Evolutionary conservation across 1,140 invertebrate species (phyloP).

Genomic region (Heliconius hermathena): DNA sequence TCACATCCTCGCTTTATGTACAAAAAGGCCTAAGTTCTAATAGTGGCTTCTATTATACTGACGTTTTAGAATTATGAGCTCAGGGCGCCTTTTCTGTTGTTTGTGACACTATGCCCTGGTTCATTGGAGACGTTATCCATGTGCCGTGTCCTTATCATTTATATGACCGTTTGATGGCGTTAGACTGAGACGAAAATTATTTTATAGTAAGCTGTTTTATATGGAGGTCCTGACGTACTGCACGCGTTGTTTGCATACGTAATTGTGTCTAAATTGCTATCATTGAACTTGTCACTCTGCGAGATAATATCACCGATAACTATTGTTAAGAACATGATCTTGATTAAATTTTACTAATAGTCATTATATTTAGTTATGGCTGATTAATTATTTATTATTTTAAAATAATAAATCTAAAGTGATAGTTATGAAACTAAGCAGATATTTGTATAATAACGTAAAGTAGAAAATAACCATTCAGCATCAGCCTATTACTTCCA

Average conservation of each 20-base stretch:
- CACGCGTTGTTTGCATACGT: constrained; percentile 64
- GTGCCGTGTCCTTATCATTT: constrained; percentile 50
- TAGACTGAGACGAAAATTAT: constrained; percentile 48
- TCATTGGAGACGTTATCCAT: constrained; percentile 62
- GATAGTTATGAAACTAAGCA: too few species aligned
- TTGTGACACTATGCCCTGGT: constrained; percentile 79
- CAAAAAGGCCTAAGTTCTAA: constrained; percentile 64
- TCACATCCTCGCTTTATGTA: constrained; percentile 48
- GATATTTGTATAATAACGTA: too few species aligned
- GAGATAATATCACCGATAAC: constrained; percentile 61
- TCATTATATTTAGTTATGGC: background rate
- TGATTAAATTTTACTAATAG: background rate
- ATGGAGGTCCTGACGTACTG: constrained; percentile 61
- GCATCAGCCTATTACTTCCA: too few species aligned
- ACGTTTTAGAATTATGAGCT: constrained; percentile 57
- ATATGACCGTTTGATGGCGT: constrained; percentile 34
- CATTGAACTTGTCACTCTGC: constrained; percentile 70
- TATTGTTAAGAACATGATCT: background rate
- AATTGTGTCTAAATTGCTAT: constrained; percentile 63
- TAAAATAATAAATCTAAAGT: background rate
- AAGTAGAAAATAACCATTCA: too few species aligned
- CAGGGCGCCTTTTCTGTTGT: constrained; percentile 76
- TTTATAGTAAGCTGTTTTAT: constrained; percentile 60
- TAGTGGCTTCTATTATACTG: constrained; percentile 37
- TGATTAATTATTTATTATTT: background rate